Conservation (phyloP, 2,113 vertebrate species). For the Psilopsiagon aurifrons region DNA sequence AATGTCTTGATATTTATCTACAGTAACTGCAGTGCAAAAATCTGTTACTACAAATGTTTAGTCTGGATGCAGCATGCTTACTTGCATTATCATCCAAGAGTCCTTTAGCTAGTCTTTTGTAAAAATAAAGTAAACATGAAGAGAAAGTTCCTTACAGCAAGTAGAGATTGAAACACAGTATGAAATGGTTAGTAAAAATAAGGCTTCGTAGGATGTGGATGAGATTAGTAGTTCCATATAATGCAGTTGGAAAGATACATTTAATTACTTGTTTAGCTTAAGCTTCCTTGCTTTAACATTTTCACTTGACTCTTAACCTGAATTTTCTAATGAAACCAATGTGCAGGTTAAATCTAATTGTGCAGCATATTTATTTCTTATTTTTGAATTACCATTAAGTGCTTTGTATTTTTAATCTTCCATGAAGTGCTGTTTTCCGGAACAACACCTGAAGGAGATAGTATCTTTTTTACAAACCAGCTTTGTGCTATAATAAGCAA, state of each 20-base stretch:
- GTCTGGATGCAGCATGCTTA: neutral
- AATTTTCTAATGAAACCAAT: neutral
- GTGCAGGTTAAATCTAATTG: neutral
- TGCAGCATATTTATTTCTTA: neutral
- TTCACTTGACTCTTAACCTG: neutral
- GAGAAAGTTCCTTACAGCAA: neutral
- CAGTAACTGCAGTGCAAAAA: neutral
- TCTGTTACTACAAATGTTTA: neutral
- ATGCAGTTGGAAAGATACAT: neutral
- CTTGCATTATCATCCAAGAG: neutral
- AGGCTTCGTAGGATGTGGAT: neutral
- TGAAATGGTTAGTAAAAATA: neutral
- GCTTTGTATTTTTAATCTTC: neutral
- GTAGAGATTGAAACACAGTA: neutral
- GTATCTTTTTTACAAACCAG: neutral
- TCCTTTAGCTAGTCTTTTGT: neutral
- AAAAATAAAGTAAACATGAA: neutral
- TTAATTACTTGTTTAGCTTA: neutral
- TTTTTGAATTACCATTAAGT: neutral
- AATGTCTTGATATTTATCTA: neutral
- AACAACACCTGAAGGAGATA: neutral
- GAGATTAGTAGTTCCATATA: neutral
- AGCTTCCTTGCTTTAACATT: constrained; percentile 18
- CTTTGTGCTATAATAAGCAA: neutral
- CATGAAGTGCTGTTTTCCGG: neutral